Evolutionary conservation across 1,140 invertebrate species (phyloP).

Genomic region (Drosophila virilis): DNA sequence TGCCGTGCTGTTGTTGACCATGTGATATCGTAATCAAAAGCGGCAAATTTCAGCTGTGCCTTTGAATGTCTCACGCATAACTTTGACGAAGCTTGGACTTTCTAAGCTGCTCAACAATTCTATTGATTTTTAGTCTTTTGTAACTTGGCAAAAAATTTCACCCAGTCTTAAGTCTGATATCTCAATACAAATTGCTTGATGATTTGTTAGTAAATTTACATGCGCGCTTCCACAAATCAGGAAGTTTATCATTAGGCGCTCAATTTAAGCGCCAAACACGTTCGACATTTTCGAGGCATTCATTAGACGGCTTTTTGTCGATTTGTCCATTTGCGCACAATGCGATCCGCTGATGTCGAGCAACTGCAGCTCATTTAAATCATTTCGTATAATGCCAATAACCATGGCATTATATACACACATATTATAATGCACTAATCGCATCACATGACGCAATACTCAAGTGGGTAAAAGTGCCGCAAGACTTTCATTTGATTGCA

Average conservation of each 20-base stretch:
- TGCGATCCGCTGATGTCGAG: conserved; percentile 36
- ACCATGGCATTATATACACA: conserved; percentile 39
- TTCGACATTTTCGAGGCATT: conserved; percentile 51
- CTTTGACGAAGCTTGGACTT: conserved; percentile 33
- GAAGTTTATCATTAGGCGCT: conserved; percentile 73
- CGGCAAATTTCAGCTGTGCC: conserved; percentile 16
- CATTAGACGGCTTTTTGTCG: conserved; percentile 46
- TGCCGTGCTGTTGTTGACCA: conserved; percentile 1
- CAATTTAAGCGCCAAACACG: conserved; percentile 51
- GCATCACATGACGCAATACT: conserved; percentile 44
- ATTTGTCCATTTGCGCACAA: conserved; percentile 59
- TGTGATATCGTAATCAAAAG: conserved; percentile 31
- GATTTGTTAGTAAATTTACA: conserved; percentile 58
- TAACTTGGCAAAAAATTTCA: conserved; percentile 60
- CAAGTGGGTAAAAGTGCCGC: conserved; percentile 64
- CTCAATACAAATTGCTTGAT: conserved; percentile 35
- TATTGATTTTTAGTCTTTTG: conserved; percentile 32
- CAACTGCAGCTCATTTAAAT: conserved; percentile 63
- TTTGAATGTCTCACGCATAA: conserved; percentile 29
- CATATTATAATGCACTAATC: conserved; percentile 67
- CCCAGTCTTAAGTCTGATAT: conserved; percentile 35
- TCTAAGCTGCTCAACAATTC: conserved; percentile 55
- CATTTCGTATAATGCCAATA: conserved; percentile 58
- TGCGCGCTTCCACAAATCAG: conserved; percentile 60
- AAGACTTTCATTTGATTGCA: conserved; percentile 67